Evolutionary conservation across 2,113 vertebrate genomes (phyloP).

Genomic region (Cercopithecus mona): DNA sequence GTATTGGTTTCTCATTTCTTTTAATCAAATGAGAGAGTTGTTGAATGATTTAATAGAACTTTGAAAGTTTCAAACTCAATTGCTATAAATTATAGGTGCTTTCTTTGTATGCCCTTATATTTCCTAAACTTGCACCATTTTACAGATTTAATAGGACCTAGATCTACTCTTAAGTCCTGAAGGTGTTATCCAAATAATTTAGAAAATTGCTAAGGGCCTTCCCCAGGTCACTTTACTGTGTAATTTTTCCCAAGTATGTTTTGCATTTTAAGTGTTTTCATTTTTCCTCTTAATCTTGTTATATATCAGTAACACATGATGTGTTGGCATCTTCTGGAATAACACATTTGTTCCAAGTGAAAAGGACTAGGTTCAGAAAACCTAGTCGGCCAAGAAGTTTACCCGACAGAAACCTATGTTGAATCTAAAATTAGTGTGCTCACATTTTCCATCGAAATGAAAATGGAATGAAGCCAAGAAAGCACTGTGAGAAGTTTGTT

Average conservation of each 20-base stretch:
- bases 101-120: background rate
- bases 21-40: background rate
- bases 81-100: background rate
- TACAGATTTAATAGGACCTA: background rate
- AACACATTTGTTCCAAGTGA: slow-evolving; percentile 67
- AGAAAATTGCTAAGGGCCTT: slow-evolving; percentile 28
- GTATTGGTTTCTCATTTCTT: slow-evolving; percentile 17
- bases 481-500: background rate
- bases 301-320: slow-evolving; percentile 54
- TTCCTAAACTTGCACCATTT: background rate
- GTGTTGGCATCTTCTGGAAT: slow-evolving; percentile 67
- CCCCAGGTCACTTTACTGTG: background rate
- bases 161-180: slow-evolving; percentile 18
- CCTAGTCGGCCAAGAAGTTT: slow-evolving; percentile 16
- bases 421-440: slow-evolving; percentile 2
- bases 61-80: background rate
- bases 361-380: slow-evolving; percentile 60
- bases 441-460: slow-evolving; percentile 46
- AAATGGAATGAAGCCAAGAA: slow-evolving; percentile 23
- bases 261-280: slow-evolving; percentile 67
- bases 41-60: background rate
- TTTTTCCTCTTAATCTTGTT: slow-evolving; percentile 68
- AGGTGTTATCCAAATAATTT: slow-evolving; percentile 23
- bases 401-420: slow-evolving; percentile 24
- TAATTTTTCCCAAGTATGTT: slow-evolving; percentile 42